Conservation (phyloP, 2,888 invertebrate species). For the Ceratothoa steindachneri region DNA sequence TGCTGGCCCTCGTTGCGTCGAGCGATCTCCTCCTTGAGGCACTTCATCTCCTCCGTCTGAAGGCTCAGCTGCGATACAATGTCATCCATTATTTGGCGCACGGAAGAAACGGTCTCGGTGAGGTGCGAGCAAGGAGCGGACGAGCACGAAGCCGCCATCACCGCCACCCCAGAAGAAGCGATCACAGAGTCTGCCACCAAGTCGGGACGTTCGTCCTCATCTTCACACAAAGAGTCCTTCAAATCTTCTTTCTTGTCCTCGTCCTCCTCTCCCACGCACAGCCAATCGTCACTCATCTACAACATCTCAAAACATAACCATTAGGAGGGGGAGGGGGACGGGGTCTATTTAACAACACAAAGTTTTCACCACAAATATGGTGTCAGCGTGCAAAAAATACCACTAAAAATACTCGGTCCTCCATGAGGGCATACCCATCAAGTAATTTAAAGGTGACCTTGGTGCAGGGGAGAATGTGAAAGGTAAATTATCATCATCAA, state of each 20-base stretch:
- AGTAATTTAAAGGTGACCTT: too few species aligned
- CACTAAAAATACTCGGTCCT: too few species aligned
- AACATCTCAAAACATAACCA: too few species aligned
- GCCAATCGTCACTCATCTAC: background rate
- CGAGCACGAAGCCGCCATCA: background rate
- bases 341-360: too few species aligned
- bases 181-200: background rate
- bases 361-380: too few species aligned
- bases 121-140: background rate
- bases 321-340: too few species aligned
- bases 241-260: background rate
- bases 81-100: slow-evolving; percentile 36
- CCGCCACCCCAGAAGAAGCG: background rate
- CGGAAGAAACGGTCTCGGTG: background rate
- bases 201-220: background rate
- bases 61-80: slow-evolving; percentile 26
- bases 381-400: too few species aligned
- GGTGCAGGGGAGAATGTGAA: too few species aligned
- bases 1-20: background rate
- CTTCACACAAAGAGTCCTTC: background rate
- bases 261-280: background rate
- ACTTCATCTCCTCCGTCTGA: slow-evolving; percentile 22
- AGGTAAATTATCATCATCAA: too few species aligned
- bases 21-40: slow-evolving; percentile 24
- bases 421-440: too few species aligned